Evolutionary conservation across 2,113 vertebrate species (phyloP).

Genomic region (Menidia beryllina): DNA sequence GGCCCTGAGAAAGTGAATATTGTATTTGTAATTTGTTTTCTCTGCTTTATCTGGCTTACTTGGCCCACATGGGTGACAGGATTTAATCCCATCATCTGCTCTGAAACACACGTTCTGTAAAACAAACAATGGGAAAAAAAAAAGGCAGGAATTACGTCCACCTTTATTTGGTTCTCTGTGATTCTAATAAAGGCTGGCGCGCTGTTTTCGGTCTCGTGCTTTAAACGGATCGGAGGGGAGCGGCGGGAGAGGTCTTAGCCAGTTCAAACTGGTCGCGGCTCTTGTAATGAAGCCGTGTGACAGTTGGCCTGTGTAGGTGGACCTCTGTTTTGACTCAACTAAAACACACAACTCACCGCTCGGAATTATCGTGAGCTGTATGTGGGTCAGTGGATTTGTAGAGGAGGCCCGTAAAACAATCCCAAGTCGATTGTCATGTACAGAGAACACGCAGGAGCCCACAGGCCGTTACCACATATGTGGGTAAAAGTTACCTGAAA

Average conservation of each 20-base stretch:
- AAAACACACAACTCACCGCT: slow-evolving; percentile 43
- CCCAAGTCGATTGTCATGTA: background rate
- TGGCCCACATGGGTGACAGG: slow-evolving; percentile 33
- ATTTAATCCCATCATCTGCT: slow-evolving; percentile 58
- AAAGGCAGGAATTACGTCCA: slow-evolving; percentile 45
- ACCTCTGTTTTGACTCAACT: slow-evolving; percentile 62
- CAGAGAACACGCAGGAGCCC: background rate
- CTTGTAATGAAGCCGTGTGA: slow-evolving; percentile 53
- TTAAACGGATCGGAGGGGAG: slow-evolving; percentile 43
- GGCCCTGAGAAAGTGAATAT: slow-evolving; percentile 27
- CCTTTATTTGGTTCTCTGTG: slow-evolving; percentile 39
- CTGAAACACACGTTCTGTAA: slow-evolving; percentile 37
- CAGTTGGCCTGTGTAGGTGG: slow-evolving; percentile 60
- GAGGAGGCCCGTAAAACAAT: slow-evolving; percentile 15
- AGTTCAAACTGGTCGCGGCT: slow-evolving; percentile 51
- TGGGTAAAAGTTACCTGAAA: background rate
- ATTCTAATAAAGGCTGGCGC: slow-evolving; percentile 57
- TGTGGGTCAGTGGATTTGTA: slow-evolving; percentile 13
- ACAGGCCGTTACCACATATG: background rate
- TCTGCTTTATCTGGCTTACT: slow-evolving; percentile 15
- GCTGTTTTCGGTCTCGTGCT: slow-evolving; percentile 57
- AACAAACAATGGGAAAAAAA: slow-evolving; percentile 46
- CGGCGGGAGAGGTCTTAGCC: slow-evolving; percentile 28
- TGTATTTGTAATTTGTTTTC: slow-evolving; percentile 43
- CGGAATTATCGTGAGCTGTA: slow-evolving; percentile 3